A percentile compares a stretch with the other conserved stretches of the same genome.
phyloP scores from a whole-genome alignment of 2,888 invertebrate genomes.

The Antitype chi region DNA sequence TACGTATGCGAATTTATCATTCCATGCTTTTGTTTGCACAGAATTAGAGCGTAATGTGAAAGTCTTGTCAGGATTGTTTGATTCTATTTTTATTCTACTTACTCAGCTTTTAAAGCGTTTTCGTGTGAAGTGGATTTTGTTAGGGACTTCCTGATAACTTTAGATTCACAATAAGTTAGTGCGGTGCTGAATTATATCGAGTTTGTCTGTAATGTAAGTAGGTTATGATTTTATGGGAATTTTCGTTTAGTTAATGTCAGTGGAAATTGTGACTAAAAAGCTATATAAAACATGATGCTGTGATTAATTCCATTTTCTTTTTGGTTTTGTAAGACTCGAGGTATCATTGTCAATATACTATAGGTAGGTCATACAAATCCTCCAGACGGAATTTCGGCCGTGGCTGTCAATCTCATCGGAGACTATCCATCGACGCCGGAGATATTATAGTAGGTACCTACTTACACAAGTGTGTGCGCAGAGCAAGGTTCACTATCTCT shows the following conservation, averaged over 20 bases:
- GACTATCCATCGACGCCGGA: background rate
- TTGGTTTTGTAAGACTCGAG: background rate
- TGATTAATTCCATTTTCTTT: background rate
- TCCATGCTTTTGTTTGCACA: slow-evolving; percentile 53
- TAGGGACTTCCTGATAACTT: background rate
- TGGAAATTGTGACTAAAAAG: background rate
- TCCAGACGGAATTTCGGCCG: background rate
- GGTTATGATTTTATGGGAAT: too few species aligned
- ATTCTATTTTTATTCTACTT: slow-evolving; percentile 23
- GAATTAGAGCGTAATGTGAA: slow-evolving; percentile 67
- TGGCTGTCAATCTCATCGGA: background rate
- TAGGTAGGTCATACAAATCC: too few species aligned
- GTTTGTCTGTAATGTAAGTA: background rate
- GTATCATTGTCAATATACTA: too few species aligned
- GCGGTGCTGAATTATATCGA: background rate
- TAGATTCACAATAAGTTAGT: background rate
- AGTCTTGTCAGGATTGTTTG: slow-evolving; percentile 47
- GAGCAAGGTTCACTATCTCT: background rate
- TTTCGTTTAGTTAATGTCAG: background rate
- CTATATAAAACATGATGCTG: too few species aligned
- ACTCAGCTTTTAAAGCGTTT: slow-evolving; percentile 1
- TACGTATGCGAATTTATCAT: slow-evolving; percentile 65
- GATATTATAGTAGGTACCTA: background rate
- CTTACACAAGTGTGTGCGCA: too few species aligned
- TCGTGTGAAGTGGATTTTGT: slow-evolving; percentile 1